Base-by-base conservation (phyloP, 1,140 invertebrate genomes). In the Ridgeia piscesae region DNA sequence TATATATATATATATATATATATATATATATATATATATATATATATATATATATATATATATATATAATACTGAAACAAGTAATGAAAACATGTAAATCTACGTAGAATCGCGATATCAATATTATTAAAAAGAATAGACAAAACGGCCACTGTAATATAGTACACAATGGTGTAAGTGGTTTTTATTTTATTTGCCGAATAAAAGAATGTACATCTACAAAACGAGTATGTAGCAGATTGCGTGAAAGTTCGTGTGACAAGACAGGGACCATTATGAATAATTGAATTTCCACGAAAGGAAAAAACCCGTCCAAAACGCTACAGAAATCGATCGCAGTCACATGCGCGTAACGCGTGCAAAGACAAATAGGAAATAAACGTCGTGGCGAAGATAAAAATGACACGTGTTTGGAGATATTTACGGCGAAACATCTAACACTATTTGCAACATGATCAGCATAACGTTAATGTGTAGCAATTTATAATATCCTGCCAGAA, bases 31-130 rank as follows among this genome's bases (percentile, higher is more conserved):
- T n/a, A 6, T 90, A n/a, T n/a, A 90, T 90, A n/a, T 90, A 90
- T 90, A 6, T 90, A 90, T 90, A n/a, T 90, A 90, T 90, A 6
- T 90, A 90, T 90, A n/a, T 90, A 90, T 90, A n/a, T 90, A 90
- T 90, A n/a, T 90, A 90, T 90, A 90, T n/a, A 4, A 90, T n/a
- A 90, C n/a, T 17, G 1, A 90, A 2, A 90, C n/a, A 90, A 2
- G 33, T n/a, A 90, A 90, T 90, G 33, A 17, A 90, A 17, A 90
- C 33, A 90, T 90, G n/a, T 90, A 90, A 17, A 90, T 90, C 9
- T 90, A 90, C 33, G 33, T 90, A 90, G 9, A n/a, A n/a, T n/a
- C n/a, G n/a, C n/a, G n/a, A n/a, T n/a, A n/a, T n/a, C n/a, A n/a
- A n/a, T n/a, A n/a, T n/a, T n/a, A n/a, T n/a, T n/a, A n/a, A n/a